phyloP scores from a whole-genome alignment of 2,888 invertebrate species.

The Troides oblongomaculatus region DNA sequence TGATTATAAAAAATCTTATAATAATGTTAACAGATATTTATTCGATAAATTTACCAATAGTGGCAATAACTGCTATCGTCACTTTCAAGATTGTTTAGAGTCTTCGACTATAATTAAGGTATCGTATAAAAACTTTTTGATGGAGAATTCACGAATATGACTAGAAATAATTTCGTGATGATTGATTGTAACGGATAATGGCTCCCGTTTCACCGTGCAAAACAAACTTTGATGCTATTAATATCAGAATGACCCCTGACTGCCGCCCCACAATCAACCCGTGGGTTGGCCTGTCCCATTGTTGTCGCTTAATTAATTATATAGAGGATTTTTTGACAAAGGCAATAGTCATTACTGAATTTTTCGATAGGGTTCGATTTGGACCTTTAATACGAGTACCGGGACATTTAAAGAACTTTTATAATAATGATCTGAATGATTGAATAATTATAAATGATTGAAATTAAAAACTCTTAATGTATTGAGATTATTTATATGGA shows the following conservation, averaged over 20 bases:
- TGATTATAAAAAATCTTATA: no score
- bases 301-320: slow-evolving; percentile 75
- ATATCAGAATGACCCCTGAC: slow-evolving; percentile 42
- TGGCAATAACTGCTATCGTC: not conserved
- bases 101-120: not conserved
- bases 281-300: slow-evolving; percentile 46
- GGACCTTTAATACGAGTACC: slow-evolving; percentile 37
- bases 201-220: slow-evolving; percentile 53
- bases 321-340: slow-evolving; percentile 47
- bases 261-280: slow-evolving; percentile 33
- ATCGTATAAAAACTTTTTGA: not conserved
- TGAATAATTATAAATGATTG: not conserved
- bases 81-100: not conserved
- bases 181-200: slow-evolving; percentile 30
- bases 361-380: slow-evolving; percentile 48
- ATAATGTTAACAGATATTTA: not conserved
- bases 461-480: not conserved
- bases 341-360: slow-evolving; percentile 63
- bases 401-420: slow-evolving; percentile 1
- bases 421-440: not conserved
- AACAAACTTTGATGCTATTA: slow-evolving; percentile 48
- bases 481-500: not conserved
- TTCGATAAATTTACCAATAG: not conserved
- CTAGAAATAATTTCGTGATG: not conserved
- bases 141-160: not conserved